Evolutionary conservation across 2,888 invertebrate species (phyloP).

Genomic region (Microlaimidae sp.): DNA sequence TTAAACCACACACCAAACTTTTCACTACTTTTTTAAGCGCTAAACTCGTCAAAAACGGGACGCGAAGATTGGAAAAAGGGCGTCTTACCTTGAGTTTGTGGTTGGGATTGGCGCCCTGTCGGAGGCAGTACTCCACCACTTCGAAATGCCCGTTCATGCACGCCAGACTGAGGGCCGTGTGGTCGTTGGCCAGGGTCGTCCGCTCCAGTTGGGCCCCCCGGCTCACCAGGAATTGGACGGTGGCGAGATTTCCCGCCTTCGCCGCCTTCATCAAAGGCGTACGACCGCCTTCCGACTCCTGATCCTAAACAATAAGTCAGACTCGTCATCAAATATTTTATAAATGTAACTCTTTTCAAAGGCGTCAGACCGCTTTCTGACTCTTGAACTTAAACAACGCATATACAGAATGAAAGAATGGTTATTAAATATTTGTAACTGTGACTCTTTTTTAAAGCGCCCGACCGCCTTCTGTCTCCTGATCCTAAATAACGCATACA

Average conservation of each 20-base stretch:
- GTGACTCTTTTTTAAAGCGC: no score
- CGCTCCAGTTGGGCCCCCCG: constrained; percentile 72
- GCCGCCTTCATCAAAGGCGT: constrained; percentile 98
- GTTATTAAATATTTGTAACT: no score
- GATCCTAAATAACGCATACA: constrained; percentile 56
- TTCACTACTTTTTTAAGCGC: no score
- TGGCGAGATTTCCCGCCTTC: constrained; percentile 81
- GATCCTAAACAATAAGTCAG: constrained; percentile 56
- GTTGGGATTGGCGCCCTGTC: constrained; percentile 80
- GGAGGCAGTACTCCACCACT: constrained; percentile 75
- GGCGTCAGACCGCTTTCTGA: no score
- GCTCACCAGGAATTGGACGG: constrained; percentile 80
- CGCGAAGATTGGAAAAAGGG: no score
- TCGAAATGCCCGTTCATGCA: constrained; percentile 80
- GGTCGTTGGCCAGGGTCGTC: constrained; percentile 76
- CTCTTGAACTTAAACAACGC: no score
- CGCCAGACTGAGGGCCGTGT: constrained; percentile 84
- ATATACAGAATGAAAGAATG: no score
- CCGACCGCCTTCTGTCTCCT: constrained; percentile 86
- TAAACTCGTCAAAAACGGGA: no score
- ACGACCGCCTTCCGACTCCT: constrained; percentile 86
- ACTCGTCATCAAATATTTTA: constrained; percentile 8
- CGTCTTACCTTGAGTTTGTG: constrained; percentile 87
- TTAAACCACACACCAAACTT: no score
- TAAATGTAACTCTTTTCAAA: neutral